phyloP scores from a whole-genome alignment of 2,113 vertebrate species.

The Atlantisia rogersi region DNA sequence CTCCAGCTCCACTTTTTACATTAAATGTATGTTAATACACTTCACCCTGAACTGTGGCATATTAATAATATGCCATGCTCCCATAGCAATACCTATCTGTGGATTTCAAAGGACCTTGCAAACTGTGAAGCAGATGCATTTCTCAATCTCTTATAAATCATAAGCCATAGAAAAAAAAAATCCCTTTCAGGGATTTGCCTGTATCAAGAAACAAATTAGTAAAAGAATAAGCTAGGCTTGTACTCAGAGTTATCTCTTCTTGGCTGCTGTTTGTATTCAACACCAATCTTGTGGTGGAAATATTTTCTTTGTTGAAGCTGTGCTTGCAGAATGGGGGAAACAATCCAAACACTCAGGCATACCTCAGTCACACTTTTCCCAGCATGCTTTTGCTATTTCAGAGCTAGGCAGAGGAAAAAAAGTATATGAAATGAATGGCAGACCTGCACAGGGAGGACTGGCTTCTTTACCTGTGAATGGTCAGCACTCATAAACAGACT shows the following conservation, averaged over 20 bases:
- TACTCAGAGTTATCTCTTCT: not conserved
- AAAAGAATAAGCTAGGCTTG: not conserved
- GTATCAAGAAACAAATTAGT: conserved; percentile 36
- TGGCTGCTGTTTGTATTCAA: not conserved
- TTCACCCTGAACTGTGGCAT: not conserved
- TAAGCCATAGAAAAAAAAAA: not conserved
- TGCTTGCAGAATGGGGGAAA: not conserved
- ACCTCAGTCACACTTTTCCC: not conserved
- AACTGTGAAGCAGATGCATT: conserved; percentile 2
- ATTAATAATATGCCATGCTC: conserved; percentile 9
- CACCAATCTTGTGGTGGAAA: not conserved
- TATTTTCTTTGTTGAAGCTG: not conserved
- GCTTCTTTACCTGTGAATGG: not conserved
- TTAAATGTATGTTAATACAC: not conserved
- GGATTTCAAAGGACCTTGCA: conserved; percentile 19
- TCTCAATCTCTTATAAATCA: conserved; percentile 3
- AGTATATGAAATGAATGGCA: not conserved
- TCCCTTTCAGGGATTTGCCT: conserved; percentile 3
- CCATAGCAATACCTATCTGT: not conserved
- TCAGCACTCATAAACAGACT: not conserved
- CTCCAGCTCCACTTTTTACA: not conserved
- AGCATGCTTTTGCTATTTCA: not conserved
- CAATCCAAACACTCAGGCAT: not conserved
- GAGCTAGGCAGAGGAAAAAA: conserved; percentile 7
- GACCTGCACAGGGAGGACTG: not conserved